These are phyloP conservation scores for Onychomys torridus DNA, from an alignment of 2,797 vertebrate genomes.

Conservation along the genomic window DNA sequence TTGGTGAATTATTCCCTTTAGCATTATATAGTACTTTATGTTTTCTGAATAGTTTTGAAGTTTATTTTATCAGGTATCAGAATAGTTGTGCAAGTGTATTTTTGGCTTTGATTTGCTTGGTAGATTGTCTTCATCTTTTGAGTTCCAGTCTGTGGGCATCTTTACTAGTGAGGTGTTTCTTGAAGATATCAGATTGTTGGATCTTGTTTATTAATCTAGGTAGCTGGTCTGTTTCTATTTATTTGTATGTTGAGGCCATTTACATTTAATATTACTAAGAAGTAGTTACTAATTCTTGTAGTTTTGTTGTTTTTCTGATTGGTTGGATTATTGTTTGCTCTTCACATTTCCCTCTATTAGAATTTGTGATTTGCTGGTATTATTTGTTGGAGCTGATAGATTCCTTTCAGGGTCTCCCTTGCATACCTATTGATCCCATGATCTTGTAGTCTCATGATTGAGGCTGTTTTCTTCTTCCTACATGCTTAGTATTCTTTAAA, in stretches of 20 bases:
- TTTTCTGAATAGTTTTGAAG: not conserved
- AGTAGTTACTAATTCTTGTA: not conserved
- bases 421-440: not conserved
- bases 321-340: not conserved
- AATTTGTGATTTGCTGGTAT: not conserved
- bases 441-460: not conserved
- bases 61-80: not conserved
- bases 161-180: not conserved
- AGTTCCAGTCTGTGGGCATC: not conserved
- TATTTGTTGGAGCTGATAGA: not conserved
- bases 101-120: not conserved
- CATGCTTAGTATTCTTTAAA: not conserved
- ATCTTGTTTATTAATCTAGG: not conserved
- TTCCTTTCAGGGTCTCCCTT: not conserved
- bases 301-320: not conserved
- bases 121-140: not conserved
- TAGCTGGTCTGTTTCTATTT: not conserved
- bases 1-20: not conserved
- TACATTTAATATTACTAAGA: not conserved
- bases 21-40: not conserved
- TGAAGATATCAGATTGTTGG: not conserved
- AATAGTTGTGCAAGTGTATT: not conserved
- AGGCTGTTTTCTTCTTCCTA: not conserved
- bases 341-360: not conserved
- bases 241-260: not conserved